Base-by-base conservation (phyloP, 1,140 invertebrate genomes). In the Anadara kagoshimensis region DNA sequence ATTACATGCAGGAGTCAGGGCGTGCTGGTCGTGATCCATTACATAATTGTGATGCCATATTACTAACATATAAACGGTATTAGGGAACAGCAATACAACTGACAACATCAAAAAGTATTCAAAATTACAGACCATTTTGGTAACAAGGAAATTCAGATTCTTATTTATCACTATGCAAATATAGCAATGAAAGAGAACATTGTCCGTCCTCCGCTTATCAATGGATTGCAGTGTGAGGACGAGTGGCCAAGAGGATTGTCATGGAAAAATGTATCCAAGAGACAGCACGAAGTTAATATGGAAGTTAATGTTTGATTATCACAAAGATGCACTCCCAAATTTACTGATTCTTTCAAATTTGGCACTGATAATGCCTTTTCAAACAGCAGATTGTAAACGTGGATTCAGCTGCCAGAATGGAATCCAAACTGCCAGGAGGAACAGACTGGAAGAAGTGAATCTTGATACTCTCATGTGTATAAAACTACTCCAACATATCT, bases 321-420 rank as follows among this genome's bases (percentile, higher is more conserved):
- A 62, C 16, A 44, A 56, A 22, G 54, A 11, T 18, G 20, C 8
- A 11, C 54, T 56, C 10, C 54, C 54, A 56, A 56, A 56, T 22
- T 56, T 56, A 56, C 10, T 56, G 2, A 26, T 56, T 20, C 29
- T 62, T n/a, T 26, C 36, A 11, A 62, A 62, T 41, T 43, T 62
- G 26, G 26, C 26, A 29, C 22, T 62, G 36, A 43, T 62, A 29
- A 43, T 62, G 59, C 59, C 59, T 14, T 62, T 18, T 41, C 59
- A 62, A 18, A 62, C 59, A 14, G 59, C 59, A 41, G 59, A 62
- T 62, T 62, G 59, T n/a, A 8, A 20, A 44, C 14, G 29, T 12
- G 59, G 41, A 8, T 5, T 56, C 8, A 56, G 54, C 54, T 56
- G 54, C 26, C 54, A 56, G 26, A 56, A 36, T 36, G 29, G 29